Percentiles rank a stretch among this genome's conserved stretches.
Conservation (phyloP, 1,140 invertebrate genomes). For the Dreissena polymorpha region DNA sequence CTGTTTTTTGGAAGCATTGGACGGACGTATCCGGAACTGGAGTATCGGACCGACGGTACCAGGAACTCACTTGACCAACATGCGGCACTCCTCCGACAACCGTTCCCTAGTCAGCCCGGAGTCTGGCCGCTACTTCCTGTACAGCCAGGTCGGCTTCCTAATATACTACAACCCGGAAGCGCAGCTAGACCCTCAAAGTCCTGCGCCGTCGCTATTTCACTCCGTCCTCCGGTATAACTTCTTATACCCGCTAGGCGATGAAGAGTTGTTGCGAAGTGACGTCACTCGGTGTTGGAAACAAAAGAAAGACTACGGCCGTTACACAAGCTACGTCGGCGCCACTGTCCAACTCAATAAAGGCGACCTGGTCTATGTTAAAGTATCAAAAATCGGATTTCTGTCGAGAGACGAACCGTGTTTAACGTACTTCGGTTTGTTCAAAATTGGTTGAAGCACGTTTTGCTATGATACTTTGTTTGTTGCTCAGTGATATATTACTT, state of each 20-base stretch:
- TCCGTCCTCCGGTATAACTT: slow-evolving; percentile 7
- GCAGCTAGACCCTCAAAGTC: too few relatives aligned
- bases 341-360: slow-evolving; percentile 41
- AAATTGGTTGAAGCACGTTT: slow-evolving; percentile 25
- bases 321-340: slow-evolving; percentile 46
- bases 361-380: slow-evolving; percentile 40
- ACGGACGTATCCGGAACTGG: too few relatives aligned
- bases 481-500: too few relatives aligned
- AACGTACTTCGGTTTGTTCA: slow-evolving; percentile 46
- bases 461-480: neutral
- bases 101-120: too few relatives aligned
- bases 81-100: too few relatives aligned
- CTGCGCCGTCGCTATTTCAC: slow-evolving; percentile 24
- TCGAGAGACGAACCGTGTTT: neutral
- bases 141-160: too few relatives aligned
- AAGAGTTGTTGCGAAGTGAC: slow-evolving; percentile 31
- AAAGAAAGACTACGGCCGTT: slow-evolving; percentile 39
- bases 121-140: too few relatives aligned
- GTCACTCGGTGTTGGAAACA: slow-evolving; percentile 47
- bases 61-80: too few relatives aligned
- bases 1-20: too few relatives aligned
- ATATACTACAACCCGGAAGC: too few relatives aligned
- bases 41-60: too few relatives aligned
- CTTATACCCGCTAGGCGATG: slow-evolving; percentile 27
- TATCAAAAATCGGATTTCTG: neutral